These are phyloP conservation scores for Erpornis zantholeuca DNA, from an alignment of 2,113 vertebrate genomes.

Conservation along the genomic window DNA sequence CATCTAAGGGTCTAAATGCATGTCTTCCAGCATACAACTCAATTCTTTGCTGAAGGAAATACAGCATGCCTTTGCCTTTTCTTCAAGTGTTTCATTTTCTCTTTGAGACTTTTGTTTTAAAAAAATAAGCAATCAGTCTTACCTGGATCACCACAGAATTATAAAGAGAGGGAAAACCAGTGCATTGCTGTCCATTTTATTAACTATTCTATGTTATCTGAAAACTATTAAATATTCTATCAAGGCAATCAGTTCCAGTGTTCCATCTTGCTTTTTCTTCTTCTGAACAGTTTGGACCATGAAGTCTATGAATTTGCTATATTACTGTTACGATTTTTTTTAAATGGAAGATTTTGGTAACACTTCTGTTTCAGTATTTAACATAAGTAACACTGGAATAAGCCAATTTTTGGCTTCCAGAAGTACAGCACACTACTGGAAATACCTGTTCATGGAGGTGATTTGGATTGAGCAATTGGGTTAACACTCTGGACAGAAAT, in stretches of 20 bases:
- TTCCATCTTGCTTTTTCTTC: neutral
- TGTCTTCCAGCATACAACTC: neutral
- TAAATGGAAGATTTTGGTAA: neutral
- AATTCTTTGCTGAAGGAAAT: neutral
- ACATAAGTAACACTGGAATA: neutral
- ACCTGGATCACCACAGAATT: neutral
- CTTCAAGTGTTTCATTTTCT: neutral
- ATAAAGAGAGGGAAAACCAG: neutral
- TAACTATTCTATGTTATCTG: neutral
- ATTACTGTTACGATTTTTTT: neutral
- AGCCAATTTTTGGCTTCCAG: neutral
- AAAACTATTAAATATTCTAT: neutral
- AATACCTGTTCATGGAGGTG: neutral
- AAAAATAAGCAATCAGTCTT: neutral
- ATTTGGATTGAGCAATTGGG: neutral
- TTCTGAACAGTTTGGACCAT: neutral
- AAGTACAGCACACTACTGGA: neutral
- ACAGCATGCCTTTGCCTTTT: neutral
- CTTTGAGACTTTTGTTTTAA: neutral
- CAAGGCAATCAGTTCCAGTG: neutral
- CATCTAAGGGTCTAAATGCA: neutral
- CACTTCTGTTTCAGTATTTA: neutral
- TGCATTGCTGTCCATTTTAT: neutral
- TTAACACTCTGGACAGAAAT: neutral
- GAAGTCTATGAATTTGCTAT: neutral